Evolutionary conservation across 2,797 vertebrate species (phyloP).

Genomic region (Tamandua tetradactyla): DNA sequence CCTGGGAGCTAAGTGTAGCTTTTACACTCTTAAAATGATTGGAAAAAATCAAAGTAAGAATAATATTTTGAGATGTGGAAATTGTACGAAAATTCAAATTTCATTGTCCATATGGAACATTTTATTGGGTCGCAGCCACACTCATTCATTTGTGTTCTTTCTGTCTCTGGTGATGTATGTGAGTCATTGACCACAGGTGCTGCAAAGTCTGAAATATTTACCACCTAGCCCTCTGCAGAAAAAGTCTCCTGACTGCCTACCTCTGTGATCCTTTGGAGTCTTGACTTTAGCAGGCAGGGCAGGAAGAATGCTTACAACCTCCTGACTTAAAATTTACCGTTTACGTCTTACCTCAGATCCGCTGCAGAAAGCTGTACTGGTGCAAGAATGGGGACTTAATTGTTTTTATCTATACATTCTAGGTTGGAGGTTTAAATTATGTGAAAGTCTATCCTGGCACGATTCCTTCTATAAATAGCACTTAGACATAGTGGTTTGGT

Average conservation of each 20-base stretch:
- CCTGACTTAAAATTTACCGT: background rate
- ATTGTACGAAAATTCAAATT: background rate
- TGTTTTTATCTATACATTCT: background rate
- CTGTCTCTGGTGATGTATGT: too few relatives aligned
- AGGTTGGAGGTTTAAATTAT: conserved; percentile 24
- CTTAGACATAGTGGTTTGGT: background rate
- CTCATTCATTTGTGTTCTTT: background rate
- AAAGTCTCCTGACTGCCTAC: background rate
- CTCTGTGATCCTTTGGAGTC: background rate
- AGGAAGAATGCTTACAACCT: background rate
- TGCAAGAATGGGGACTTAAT: background rate
- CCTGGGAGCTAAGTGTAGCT: background rate
- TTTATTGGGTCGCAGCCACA: background rate
- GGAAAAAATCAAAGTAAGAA: background rate
- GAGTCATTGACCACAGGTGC: background rate
- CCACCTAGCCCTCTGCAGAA: background rate
- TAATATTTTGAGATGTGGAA: background rate
- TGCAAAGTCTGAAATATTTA: background rate
- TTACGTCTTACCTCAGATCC: background rate
- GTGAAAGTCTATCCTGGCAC: background rate
- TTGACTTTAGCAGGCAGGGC: background rate
- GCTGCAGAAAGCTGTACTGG: background rate
- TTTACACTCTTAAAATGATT: background rate
- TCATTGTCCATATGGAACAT: background rate
- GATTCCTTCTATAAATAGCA: background rate